Evolutionary conservation across 2,797 vertebrate species (phyloP), one percentile per base, ranked within the genome.

Genomic region (Cryptoblepharus egeriae): DNA sequence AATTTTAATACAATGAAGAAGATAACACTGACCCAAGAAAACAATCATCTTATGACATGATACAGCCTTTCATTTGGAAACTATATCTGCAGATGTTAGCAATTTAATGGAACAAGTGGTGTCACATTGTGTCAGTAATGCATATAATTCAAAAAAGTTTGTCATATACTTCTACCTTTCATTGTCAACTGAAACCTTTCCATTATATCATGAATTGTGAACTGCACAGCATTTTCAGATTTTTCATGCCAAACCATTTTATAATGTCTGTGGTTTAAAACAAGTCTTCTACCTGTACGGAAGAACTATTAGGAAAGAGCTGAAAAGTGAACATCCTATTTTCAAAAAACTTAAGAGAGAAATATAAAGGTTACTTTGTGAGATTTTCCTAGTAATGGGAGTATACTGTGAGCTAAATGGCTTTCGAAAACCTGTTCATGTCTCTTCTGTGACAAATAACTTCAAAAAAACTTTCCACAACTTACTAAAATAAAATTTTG

Each of bases 181-280:
- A 32, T 64, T 30, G 55, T 57, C n/a, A 52, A n/a, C n/a, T n/a
- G n/a, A 22, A 90, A 89, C 77, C 90, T 88, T 91, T 92, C 90
- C 75, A 77, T 67, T 60, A 57, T 71, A n/a, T 85, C 78, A 39
- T 0, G 2, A 90, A 88, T 84, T 84, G 78, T 81, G 57, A 61
- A 70, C 82, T 88, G 85, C 81, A 70, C 3, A 58, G 20, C 84
- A 61, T 92, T 90, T 83, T 84, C 77, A 28, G 82, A 58, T 91
- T 90, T 86, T 77, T 77, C 70, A 85, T 88, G 88, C 88, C 87
- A 90, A 92, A 92, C 85, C 49, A 81, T 80, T 82, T 90, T 92
- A 86, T 86, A 77, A 30, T 24, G 28, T 87, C 83, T 49, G 75
- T 84, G 83, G 76, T 85, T 83, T 4, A 86, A 88, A 72, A 75